Conservation (phyloP, 2,888 invertebrate species). For the Athripsodes cinereus region DNA sequence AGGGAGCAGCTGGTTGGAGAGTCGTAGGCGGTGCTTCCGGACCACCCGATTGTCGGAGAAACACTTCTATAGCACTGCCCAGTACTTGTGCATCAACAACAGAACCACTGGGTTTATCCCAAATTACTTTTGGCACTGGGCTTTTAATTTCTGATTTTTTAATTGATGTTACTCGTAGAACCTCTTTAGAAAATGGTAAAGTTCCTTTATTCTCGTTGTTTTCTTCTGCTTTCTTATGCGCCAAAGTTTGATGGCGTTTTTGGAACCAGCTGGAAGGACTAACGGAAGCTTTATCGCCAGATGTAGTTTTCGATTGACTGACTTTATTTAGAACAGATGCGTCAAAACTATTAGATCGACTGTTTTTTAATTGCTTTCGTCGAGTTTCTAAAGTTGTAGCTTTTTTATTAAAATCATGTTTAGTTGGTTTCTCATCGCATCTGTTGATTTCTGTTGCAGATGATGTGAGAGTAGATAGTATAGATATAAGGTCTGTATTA, state of each 20-base stretch:
- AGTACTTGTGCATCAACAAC: constrained; percentile 74
- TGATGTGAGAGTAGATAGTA: constrained; percentile 72
- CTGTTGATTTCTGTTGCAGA: constrained; percentile 75
- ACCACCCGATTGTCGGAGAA: constrained; percentile 56
- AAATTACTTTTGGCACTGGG: constrained; percentile 61
- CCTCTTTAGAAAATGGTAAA: constrained; percentile 46
- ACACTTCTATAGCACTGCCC: constrained; percentile 80
- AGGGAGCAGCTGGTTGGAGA: constrained; percentile 30
- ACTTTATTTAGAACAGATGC: constrained; percentile 62
- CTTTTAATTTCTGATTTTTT: constrained; percentile 46
- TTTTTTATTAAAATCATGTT: constrained; percentile 28
- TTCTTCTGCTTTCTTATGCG: constrained; percentile 53
- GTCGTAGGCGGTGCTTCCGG: constrained; percentile 41
- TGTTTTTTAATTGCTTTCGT: constrained; percentile 56
- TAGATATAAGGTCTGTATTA: constrained; percentile 73
- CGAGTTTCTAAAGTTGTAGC: constrained; percentile 43
- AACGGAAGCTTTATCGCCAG: constrained; percentile 32
- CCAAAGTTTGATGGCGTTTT: constrained; percentile 71
- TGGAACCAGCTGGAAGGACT: constrained; percentile 69
- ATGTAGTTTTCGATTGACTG: constrained; percentile 42
- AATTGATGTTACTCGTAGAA: constrained; percentile 41
- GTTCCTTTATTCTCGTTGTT: constrained; percentile 36
- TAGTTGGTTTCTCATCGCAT: constrained; percentile 43
- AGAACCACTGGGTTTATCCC: constrained; percentile 72
- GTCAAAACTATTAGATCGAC: constrained; percentile 80